phyloP scores from a whole-genome alignment of 2,888 invertebrate species.

The Ditula angustiorana region DNA sequence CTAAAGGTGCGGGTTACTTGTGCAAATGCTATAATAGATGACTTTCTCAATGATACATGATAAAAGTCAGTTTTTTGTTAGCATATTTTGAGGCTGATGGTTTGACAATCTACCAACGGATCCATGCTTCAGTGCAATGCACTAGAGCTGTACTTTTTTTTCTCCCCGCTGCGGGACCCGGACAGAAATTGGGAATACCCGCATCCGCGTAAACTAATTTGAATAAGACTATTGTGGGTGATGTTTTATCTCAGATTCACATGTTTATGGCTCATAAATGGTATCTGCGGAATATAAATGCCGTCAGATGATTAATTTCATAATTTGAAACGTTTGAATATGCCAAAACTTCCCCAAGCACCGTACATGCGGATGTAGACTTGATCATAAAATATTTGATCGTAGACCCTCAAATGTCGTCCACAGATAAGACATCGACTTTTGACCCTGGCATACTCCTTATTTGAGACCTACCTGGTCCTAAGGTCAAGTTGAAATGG shows the following conservation, averaged over 20 bases:
- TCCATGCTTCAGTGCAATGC: neutral
- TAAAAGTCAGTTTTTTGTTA: too few species aligned
- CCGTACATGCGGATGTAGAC: too few species aligned
- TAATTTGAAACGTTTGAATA: neutral
- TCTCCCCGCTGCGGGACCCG: constrained; percentile 11
- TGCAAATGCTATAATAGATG: too few species aligned
- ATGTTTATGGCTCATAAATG: constrained; percentile 19
- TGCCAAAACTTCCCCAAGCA: too few species aligned
- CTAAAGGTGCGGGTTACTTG: too few species aligned
- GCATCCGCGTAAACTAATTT: constrained; percentile 24
- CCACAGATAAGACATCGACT: too few species aligned
- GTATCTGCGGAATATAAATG: neutral
- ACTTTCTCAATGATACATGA: too few species aligned
- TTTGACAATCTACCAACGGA: neutral
- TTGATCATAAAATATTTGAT: too few species aligned
- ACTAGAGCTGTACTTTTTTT: constrained; percentile 13
- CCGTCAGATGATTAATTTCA: neutral
- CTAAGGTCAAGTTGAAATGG: neutral
- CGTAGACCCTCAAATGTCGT: too few species aligned
- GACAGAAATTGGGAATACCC: constrained; percentile 28
- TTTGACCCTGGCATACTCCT: too few species aligned
- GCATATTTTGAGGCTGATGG: too few species aligned
- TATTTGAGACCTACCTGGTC: neutral
- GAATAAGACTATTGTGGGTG: constrained; percentile 19
- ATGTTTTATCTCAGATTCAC: constrained; percentile 2